Evolutionary conservation across 2,888 invertebrate species (phyloP).

Genomic region (Homarus gammarus): DNA sequence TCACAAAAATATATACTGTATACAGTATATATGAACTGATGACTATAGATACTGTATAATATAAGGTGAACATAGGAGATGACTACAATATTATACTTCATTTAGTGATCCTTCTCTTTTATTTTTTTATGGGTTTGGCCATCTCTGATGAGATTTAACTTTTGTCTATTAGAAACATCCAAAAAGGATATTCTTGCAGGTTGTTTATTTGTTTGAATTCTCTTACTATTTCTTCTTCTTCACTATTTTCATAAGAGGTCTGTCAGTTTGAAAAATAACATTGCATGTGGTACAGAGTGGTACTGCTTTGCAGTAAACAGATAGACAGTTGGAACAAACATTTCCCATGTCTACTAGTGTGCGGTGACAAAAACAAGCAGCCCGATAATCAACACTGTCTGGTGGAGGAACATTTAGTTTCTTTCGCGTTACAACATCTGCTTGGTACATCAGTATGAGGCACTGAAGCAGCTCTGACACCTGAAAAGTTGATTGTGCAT

Average conservation of each 20-base stretch:
- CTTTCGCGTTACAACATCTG: constrained; percentile 84
- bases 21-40: too few relatives aligned
- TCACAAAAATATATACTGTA: too few relatives aligned
- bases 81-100: too few relatives aligned
- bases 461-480: constrained; percentile 73
- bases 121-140: too few relatives aligned
- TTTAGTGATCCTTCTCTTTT: too few relatives aligned
- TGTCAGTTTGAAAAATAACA: constrained; percentile 73
- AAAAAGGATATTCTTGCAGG: not conserved
- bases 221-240: constrained; percentile 72
- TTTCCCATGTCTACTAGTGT: constrained; percentile 97
- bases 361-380: constrained; percentile 98
- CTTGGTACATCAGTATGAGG: constrained; percentile 90
- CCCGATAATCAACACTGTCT: constrained; percentile 95
- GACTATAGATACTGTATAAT: too few relatives aligned
- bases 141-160: too few relatives aligned
- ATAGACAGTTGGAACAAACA: constrained; percentile 98
- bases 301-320: constrained; percentile 97
- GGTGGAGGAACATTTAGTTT: constrained; percentile 93
- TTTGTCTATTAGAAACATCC: not conserved
- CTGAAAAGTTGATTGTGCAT: constrained; percentile 81
- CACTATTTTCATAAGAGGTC: constrained; percentile 66
- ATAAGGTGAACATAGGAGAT: too few relatives aligned
- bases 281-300: constrained; percentile 96
- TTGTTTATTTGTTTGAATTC: too few relatives aligned